Conservation (phyloP, 1,140 invertebrate genomes). For the Heliothis virescens region DNA sequence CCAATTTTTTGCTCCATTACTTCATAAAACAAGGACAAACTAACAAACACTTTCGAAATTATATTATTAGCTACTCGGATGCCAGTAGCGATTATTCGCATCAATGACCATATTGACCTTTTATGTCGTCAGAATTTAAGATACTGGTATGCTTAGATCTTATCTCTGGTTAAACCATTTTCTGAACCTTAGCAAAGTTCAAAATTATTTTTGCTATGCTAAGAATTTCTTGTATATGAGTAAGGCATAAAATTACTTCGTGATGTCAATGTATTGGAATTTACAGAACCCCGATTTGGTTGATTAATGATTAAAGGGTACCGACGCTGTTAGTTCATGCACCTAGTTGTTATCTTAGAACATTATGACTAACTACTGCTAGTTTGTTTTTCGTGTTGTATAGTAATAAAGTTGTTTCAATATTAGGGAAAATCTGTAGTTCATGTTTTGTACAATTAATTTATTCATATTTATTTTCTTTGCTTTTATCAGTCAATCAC, state of each 20-base stretch:
- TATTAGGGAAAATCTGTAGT: too few relatives aligned
- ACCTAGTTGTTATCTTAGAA: slow-evolving; percentile 5
- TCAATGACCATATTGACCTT: neutral
- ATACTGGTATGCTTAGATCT: neutral
- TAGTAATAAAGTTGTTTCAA: neutral
- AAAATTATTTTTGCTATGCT: slow-evolving; percentile 3
- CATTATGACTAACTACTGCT: neutral
- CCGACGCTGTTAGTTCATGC: neutral
- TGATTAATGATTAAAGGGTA: slow-evolving; percentile 34
- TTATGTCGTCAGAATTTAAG: neutral
- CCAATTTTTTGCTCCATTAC: neutral
- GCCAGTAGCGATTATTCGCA: neutral
- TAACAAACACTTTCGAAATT: neutral
- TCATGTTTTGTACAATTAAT: too few relatives aligned
- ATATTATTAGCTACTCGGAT: neutral
- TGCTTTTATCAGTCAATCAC: too few relatives aligned
- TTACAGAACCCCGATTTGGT: slow-evolving; percentile 28
- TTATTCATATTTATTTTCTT: too few relatives aligned
- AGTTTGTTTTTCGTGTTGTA: neutral
- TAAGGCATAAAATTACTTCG: slow-evolving; percentile 8
- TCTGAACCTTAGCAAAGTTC: neutral
- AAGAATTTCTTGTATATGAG: slow-evolving; percentile 28
- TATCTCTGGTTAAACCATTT: neutral
- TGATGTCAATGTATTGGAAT: slow-evolving; percentile 38
- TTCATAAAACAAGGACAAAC: neutral